Evolutionary conservation across 2,797 vertebrate species (phyloP), one percentile per base, ranked within the genome.

Genomic region (Trematomus bernacchii): DNA sequence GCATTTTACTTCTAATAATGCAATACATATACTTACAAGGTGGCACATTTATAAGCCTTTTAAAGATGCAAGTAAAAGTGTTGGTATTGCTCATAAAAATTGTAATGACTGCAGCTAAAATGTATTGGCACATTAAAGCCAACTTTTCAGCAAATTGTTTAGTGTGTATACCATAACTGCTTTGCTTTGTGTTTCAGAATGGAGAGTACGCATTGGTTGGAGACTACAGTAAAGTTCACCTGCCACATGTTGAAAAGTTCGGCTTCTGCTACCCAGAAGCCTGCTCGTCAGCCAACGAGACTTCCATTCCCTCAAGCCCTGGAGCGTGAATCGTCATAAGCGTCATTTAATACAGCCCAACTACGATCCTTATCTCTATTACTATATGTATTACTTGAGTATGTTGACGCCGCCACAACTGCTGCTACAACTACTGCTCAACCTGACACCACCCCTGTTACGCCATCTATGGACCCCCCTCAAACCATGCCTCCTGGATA

Each of bases 151-250:
- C 30, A 30, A 30, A 30, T 6, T 1, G 30, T 30, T 30, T 3
- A 30, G 30, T 30, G 30, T 30, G 6, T 3, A 30, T 30, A 6
- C 30, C 30, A 30, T 30, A 30, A 30, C 30, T 30, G 30, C 6
- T 30, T 30, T 30, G 30, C 30, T 46, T 21, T 21, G 21, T 18
- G 1, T 67, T 88, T 71, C 82, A 93, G 93, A 80, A 76, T 80
- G 89, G 21, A 3, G 69, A 30, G 18, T 73, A 85, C 19, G 33
- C 81, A 23, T 8, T 94, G 85, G 88, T 12, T 47, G 12, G 71
- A 75, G 1, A 83, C n/a, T 27, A 21, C 63, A 12, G 43, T 91
- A 10, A 73, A 77, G 30, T 44, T 94, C 0, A 59, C 19, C 57
- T 93, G 93, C 51, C 73, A 83, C 0, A 11, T 79, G 2, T 19